Base-by-base conservation (phyloP, 2,888 invertebrate species). In the Ormyrus nitidulus region DNA sequence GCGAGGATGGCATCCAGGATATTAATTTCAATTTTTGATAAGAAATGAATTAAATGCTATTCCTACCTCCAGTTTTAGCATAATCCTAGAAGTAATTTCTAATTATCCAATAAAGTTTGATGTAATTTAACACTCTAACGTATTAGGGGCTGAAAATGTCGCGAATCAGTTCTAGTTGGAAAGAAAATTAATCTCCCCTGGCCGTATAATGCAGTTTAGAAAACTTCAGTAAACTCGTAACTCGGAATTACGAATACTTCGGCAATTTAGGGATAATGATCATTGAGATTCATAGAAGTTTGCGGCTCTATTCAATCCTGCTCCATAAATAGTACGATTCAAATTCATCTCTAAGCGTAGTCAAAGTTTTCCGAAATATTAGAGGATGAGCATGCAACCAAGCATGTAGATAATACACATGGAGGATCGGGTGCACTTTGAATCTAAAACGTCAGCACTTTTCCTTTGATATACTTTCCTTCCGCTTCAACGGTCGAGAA, bases 221-320 rank as follows among this genome's bases (percentile, higher is more conserved):
- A 68, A 68, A 68, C 54, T 68, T 68, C 46, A n/a, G 44, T n/a
- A 6, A 54, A 68, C 44, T 54, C 11, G 34, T 4, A 56, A 68
- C 44, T 54, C 44, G 44, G 44, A 13, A 68, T 68, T 68, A 19
- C 54, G 44, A 53, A 13, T 44, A 68, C 54, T 56, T 68, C 6
- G 56, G 44, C 56, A 54, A 68, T 54, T 68, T 54, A 44, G 68
- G 44, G 54, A 68, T 44, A 49, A 46, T 54, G 56, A 56, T 68
- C 19, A 48, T 54, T 54, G 9, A 44, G 68, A 13, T 51, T 3
- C 48, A 70, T 8, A 8, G 19, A 58, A 70, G 58, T 58, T 70
- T 48, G 13, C 10, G 34, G 13, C 44, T 58, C 58, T 46, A 70
- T 58, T 58, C 48, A 58, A 13, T 70, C 46, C 34, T 13, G 54